These are phyloP conservation scores for Noctua comes DNA, from an alignment of 2,888 invertebrate genomes.

Conservation along the genomic window DNA sequence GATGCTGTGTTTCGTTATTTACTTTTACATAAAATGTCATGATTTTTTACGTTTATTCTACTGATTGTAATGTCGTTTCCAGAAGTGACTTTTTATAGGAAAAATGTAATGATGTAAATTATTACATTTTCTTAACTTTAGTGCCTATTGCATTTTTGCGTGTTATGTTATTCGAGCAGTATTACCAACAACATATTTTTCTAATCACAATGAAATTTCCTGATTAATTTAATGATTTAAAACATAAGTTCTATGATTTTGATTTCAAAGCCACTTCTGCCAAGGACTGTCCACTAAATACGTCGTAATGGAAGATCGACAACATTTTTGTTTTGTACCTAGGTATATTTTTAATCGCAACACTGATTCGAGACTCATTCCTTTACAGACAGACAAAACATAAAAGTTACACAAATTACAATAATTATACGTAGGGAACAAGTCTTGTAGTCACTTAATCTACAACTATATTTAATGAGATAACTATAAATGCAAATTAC, in stretches of 20 bases:
- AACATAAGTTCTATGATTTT: not conserved
- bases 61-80: constrained; percentile 68
- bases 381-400: constrained; percentile 80
- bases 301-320: constrained; percentile 70
- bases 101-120: not conserved
- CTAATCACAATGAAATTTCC: not conserved
- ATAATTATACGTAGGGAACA: constrained; percentile 86
- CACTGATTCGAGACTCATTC: constrained; percentile 85
- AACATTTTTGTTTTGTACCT: constrained; percentile 63
- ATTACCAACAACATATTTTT: not conserved
- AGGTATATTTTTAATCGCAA: constrained; percentile 67
- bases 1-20: constrained; percentile 78
- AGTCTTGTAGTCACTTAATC: constrained; percentile 89
- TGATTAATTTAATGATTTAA: not conserved
- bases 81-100: constrained; percentile 49
- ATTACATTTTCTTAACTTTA: no score
- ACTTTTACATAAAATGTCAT: constrained; percentile 78
- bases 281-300: constrained; percentile 64
- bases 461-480: constrained; percentile 89
- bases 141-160: not conserved
- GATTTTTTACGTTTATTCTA: constrained; percentile 75
- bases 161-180: not conserved
- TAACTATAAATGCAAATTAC: constrained; percentile 90
- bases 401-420: constrained; percentile 80
- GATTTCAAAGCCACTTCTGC: constrained; percentile 47